Evolutionary conservation across 1,140 invertebrate genomes (phyloP), one percentile per base, ranked within the genome.

Genomic region (Bombus soroeensis): DNA sequence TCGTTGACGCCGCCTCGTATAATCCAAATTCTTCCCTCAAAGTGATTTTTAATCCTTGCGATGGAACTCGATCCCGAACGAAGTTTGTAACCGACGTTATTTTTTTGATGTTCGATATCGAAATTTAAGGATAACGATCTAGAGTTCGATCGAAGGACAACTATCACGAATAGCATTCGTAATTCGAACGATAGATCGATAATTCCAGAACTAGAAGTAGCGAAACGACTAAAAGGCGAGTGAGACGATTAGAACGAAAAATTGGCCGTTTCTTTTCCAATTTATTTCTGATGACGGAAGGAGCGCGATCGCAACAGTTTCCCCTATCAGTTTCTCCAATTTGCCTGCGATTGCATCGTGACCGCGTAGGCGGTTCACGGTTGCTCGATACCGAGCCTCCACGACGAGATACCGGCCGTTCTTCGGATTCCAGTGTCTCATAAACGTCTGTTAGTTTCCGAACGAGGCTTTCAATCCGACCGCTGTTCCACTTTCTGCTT

Each of bases 401-500:
- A 25, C 75, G 32, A 53, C 83, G 78, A 85, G 68, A 62, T 57
- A 73, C 77, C 57, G 70, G 28, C 1, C 83, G 59, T 85, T 81
- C 70, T n/a, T 53, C 34, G 78, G 57, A 85, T 81, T 85, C 78
- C 83, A 62, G 25, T 85, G 78, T 81, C 78, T 74, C 83, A 53
- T 85, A 85, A 85, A 85, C 39, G 83, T 85, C 77, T 53, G 83
- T 80, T 85, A 41, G 77, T 53, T 18, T 39, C 57, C 83, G 53
- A 80, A 85, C 83, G 70, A 81, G 37, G 53, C 57, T 73, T 62
- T 85, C 76, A n/a, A 73, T 80, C 57, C 66, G n/a, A 37, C 66
- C 75, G 74, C 41, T 41, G 77, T 72, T 85, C 83, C 77, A 85
- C 76, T 85, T 85, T 84, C 82, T 13, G 82, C 75, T 70, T 77